Evolutionary conservation across 2,113 vertebrate genomes (phyloP).

Genomic region (Alligator mississippiensis): DNA sequence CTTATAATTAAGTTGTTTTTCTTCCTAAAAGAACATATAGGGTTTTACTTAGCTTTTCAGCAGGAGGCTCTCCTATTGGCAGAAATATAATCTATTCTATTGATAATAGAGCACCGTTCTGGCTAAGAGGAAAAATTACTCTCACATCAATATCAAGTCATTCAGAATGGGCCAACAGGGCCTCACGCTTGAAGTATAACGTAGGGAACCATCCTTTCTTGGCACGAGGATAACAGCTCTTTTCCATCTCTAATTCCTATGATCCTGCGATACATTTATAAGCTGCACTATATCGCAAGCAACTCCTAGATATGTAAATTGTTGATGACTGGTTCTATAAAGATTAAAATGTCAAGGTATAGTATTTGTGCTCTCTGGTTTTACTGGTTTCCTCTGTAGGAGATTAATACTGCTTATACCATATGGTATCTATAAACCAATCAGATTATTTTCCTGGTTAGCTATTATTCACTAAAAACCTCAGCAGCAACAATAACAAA

Average conservation of each 20-base stretch:
- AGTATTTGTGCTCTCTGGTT: background rate
- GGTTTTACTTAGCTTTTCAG: conserved; percentile 38
- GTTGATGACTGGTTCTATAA: conserved; percentile 41
- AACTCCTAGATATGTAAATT: conserved; percentile 12
- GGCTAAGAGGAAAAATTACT: conserved; percentile 48
- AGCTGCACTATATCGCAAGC: conserved; percentile 24
- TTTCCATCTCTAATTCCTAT: conserved; percentile 49
- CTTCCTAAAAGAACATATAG: conserved; percentile 52
- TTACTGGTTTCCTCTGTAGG: background rate
- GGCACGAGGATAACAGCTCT: conserved; percentile 20
- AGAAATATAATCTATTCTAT: conserved; percentile 36
- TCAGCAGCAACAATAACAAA: background rate
- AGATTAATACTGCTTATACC: conserved; percentile 16
- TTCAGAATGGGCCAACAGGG: conserved; percentile 55
- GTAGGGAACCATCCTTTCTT: conserved; percentile 22
- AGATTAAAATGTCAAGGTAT: conserved; percentile 46
- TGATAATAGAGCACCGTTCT: conserved; percentile 52
- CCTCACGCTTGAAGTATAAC: conserved; percentile 58
- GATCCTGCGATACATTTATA: conserved; percentile 50
- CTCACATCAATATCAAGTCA: conserved; percentile 60
- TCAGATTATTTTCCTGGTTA: background rate
- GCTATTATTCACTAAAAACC: background rate
- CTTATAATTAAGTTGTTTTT: conserved; percentile 50
- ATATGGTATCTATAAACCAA: conserved; percentile 9
- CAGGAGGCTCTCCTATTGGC: conserved; percentile 45